Percentiles rank a stretch among this genome's conserved stretches.
Conservation (phyloP, 37 sponge, comb jelly and placozoan species). For the Oscarella lobularis region DNA sequence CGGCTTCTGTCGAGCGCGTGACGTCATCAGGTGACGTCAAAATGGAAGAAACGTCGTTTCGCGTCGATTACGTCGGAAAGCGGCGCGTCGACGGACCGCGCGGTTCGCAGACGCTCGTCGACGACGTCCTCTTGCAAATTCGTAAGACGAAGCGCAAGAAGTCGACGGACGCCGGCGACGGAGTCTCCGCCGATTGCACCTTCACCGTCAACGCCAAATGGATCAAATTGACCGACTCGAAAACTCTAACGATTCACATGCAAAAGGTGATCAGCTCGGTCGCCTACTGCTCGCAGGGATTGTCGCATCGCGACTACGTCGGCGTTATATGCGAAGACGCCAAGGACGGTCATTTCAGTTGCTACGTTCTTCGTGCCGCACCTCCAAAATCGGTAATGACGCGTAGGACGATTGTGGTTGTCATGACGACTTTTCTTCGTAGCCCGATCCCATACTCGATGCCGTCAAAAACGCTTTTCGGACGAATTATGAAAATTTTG, state of each 20-base stretch:
- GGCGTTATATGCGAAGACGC: background rate
- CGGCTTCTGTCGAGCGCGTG: too few relatives aligned
- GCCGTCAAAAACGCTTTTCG: too few relatives aligned
- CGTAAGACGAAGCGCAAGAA: background rate
- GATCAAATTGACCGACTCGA: background rate
- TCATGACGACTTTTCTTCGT: too few relatives aligned
- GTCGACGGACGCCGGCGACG: background rate
- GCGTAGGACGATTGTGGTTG: too few relatives aligned
- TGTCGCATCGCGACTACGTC: background rate
- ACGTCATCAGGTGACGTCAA: too few relatives aligned
- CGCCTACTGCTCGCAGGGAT: background rate
- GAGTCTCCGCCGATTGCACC: background rate
- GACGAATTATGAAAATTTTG: too few relatives aligned
- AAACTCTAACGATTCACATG: background rate
- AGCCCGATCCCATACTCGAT: too few relatives aligned
- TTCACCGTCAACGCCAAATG: background rate
- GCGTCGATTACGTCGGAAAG: background rate
- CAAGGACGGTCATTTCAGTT: background rate
- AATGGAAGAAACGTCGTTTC: too few relatives aligned
- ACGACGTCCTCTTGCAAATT: background rate
- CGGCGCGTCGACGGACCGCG: background rate
- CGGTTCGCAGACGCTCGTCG: background rate
- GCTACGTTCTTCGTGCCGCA: background rate
- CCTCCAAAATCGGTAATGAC: background rate
- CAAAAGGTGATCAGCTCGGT: background rate